These are phyloP conservation scores for Steromphala cineraria DNA, from an alignment of 2,888 invertebrate genomes.

Conservation along the genomic window DNA sequence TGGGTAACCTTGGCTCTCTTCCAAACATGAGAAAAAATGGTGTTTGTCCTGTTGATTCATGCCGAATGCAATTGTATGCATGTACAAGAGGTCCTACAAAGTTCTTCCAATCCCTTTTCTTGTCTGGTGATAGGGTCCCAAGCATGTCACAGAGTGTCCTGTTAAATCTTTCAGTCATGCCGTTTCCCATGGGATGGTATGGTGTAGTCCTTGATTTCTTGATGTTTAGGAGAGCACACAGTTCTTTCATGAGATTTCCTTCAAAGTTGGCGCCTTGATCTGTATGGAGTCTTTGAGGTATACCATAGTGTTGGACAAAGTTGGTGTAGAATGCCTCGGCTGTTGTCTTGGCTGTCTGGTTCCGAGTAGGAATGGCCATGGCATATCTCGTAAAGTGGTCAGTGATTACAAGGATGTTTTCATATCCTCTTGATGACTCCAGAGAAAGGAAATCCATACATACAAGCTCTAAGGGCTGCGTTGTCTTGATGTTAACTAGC, in stretches of 20 bases:
- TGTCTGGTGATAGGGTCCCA: conserved; percentile 24
- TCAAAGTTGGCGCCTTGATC: too few relatives aligned
- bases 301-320: too few relatives aligned
- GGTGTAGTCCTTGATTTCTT: conserved; percentile 34
- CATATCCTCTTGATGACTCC: too few relatives aligned
- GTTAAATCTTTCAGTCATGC: conserved; percentile 35
- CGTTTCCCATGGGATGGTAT: conserved; percentile 43
- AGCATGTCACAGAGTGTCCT: conserved; percentile 32
- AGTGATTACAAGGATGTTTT: too few relatives aligned
- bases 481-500: too few relatives aligned
- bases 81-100: conserved; percentile 28
- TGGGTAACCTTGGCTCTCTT: too few relatives aligned
- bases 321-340: too few relatives aligned
- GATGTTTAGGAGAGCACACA: conserved; percentile 12
- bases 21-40: conserved; percentile 40
- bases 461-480: background rate
- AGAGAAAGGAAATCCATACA: conserved; percentile 7
- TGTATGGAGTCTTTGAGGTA: too few relatives aligned
- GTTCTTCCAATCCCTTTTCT: conserved; percentile 37
- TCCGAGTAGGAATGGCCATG: conserved; percentile 16
- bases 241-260: too few relatives aligned
- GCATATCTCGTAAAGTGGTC: too few relatives aligned
- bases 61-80: conserved; percentile 32
- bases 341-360: too few relatives aligned
- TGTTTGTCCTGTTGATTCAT: conserved; percentile 25